phyloP scores from a whole-genome alignment of 2,888 invertebrate genomes.

The Thyatira batis region DNA sequence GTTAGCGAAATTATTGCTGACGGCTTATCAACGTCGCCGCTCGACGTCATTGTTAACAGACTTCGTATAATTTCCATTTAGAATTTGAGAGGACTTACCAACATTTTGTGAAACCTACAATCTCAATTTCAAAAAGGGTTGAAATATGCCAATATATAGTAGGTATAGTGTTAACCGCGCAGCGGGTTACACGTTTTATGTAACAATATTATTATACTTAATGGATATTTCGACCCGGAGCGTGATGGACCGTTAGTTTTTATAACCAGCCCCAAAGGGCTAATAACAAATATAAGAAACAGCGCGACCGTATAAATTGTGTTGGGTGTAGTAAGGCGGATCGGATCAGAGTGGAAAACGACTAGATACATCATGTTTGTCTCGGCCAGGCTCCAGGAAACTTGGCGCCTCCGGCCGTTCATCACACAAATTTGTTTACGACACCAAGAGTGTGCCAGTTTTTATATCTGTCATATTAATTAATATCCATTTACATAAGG shows the following conservation, averaged over 20 bases:
- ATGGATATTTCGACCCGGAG: constrained; percentile 30
- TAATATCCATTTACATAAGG: constrained; percentile 24
- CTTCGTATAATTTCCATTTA: neutral
- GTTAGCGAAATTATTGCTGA: neutral
- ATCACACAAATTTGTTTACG: constrained; percentile 56
- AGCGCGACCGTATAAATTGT: neutral
- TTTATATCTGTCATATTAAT: constrained; percentile 38
- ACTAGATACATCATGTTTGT: constrained; percentile 39
- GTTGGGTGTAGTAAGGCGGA: neutral
- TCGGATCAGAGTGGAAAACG: constrained; percentile 10
- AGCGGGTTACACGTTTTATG: neutral
- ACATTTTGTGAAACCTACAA: neutral
- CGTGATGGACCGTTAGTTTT: constrained; percentile 34
- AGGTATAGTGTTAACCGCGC: neutral
- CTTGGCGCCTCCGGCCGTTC: constrained; percentile 45
- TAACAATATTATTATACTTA: constrained; percentile 16
- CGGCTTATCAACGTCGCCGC: neutral
- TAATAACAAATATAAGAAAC: constrained; percentile 21
- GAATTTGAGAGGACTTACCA: neutral
- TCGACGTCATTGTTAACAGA: constrained; percentile 6
- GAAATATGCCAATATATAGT: neutral
- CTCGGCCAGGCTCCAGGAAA: constrained; percentile 39
- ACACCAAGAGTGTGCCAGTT: constrained; percentile 40
- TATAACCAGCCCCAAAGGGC: constrained; percentile 30
- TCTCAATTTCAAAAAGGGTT: neutral